Conservation (phyloP, 2,113 vertebrate genomes). For the Myotis lucifugus region DNA sequence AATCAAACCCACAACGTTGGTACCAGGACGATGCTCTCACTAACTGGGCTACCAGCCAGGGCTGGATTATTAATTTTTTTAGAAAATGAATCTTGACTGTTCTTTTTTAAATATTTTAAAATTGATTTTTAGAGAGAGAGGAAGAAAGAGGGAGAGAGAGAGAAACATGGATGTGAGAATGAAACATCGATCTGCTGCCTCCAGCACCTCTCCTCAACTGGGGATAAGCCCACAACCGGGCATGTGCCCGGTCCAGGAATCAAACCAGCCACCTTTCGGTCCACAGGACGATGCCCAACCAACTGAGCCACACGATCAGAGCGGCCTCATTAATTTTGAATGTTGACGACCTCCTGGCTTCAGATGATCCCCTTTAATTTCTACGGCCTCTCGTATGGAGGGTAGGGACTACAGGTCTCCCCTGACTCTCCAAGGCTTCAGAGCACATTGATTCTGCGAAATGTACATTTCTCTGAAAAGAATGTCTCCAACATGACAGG, state of each 20-base stretch:
- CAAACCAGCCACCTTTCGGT: neutral
- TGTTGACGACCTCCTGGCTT: constrained; percentile 36
- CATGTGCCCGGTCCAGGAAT: neutral
- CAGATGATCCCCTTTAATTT: constrained; percentile 49
- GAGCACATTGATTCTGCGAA: neutral
- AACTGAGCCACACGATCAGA: neutral
- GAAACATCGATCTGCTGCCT: no score
- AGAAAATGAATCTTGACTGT: no score
- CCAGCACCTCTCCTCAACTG: no score
- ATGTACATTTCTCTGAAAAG: constrained; percentile 13
- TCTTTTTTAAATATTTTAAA: no score
- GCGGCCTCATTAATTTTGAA: constrained; percentile 57
- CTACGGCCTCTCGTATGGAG: neutral
- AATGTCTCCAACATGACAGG: neutral
- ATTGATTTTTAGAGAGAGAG: no score
- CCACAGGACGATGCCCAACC: neutral
- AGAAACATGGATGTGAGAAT: no score
- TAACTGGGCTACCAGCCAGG: no score
- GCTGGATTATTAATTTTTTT: constrained; percentile 44
- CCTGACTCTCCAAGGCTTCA: neutral
- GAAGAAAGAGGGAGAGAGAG: no score
- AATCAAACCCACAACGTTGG: neutral
- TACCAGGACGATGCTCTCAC: no score
- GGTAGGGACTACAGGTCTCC: neutral
- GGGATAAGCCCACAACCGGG: no score